These are phyloP conservation scores for Chalcis sispes DNA, from an alignment of 2,888 invertebrate genomes.

Conservation along the genomic window DNA sequence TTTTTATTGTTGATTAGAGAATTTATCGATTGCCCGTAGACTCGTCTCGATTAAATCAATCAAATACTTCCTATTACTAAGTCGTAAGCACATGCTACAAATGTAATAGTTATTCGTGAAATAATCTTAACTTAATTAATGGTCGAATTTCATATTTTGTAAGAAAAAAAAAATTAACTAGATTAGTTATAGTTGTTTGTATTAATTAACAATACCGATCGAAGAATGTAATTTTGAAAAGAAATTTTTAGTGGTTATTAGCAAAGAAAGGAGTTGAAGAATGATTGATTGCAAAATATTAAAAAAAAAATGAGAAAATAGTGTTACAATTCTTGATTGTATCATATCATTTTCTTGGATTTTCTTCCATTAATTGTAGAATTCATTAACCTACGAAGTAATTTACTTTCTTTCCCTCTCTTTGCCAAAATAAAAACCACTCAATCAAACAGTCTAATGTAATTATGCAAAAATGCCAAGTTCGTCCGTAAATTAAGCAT, in stretches of 20 bases:
- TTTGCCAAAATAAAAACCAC: background rate
- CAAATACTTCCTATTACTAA: conserved; percentile 23
- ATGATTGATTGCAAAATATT: too few relatives aligned
- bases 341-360: conserved; percentile 20
- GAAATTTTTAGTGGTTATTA: too few relatives aligned
- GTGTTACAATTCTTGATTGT: conserved; percentile 31
- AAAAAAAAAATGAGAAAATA: conserved; percentile 16
- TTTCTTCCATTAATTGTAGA: conserved; percentile 11
- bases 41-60: conserved; percentile 44
- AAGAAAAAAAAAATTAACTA: background rate
- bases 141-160: conserved; percentile 16
- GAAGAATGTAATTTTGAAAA: too few relatives aligned
- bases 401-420: background rate
- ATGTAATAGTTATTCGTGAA: background rate
- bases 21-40: conserved; percentile 32
- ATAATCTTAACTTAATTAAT: conserved; percentile 7
- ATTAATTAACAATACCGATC: too few relatives aligned
- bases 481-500: conserved; percentile 6
- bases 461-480: conserved; percentile 1
- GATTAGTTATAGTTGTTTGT: background rate
- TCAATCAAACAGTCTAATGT: background rate
- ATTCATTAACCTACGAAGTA: background rate
- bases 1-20: conserved; percentile 32
- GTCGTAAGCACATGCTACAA: background rate
- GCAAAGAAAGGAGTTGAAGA: too few relatives aligned